These are phyloP conservation scores for Plemyria rubiginata DNA, from an alignment of 2,888 invertebrate genomes.

Conservation along the genomic window DNA sequence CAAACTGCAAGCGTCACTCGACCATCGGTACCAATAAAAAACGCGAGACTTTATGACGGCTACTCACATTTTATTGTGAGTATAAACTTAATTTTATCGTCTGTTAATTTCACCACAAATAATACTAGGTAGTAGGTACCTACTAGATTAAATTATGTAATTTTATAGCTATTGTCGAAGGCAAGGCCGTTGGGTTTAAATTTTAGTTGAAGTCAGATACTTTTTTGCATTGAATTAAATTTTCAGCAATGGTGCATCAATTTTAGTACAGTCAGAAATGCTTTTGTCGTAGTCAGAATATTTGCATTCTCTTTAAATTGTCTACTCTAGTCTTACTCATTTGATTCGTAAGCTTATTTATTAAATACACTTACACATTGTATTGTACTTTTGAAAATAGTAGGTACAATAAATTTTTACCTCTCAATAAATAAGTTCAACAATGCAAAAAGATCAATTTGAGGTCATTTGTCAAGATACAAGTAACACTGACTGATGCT, in stretches of 20 bases:
- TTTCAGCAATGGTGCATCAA: neutral
- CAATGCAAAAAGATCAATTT: constrained; percentile 32
- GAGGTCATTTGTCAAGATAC: constrained; percentile 39
- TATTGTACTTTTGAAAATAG: no score
- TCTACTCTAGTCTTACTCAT: no score
- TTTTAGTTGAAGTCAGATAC: constrained; percentile 49
- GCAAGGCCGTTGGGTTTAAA: constrained; percentile 57
- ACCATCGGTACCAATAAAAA: constrained; percentile 82
- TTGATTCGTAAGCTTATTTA: no score
- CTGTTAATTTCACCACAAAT: constrained; percentile 85
- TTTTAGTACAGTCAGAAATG: no score
- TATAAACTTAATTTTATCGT: constrained; percentile 85
- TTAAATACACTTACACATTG: no score
- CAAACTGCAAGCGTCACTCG: constrained; percentile 84
- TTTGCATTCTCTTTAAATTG: no score
- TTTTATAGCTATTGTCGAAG: constrained; percentile 72
- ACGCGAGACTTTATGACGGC: constrained; percentile 85
- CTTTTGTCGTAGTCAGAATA: no score
- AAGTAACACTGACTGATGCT: constrained; percentile 39
- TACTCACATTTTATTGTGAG: constrained; percentile 85
- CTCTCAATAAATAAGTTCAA: neutral
- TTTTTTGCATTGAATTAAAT: constrained; percentile 4
- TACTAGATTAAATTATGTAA: constrained; percentile 76
- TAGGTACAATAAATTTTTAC: neutral
- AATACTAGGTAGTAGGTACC: constrained; percentile 70